phyloP scores from a whole-genome alignment of 1,140 invertebrate genomes.

The Dendroctonus valens region DNA sequence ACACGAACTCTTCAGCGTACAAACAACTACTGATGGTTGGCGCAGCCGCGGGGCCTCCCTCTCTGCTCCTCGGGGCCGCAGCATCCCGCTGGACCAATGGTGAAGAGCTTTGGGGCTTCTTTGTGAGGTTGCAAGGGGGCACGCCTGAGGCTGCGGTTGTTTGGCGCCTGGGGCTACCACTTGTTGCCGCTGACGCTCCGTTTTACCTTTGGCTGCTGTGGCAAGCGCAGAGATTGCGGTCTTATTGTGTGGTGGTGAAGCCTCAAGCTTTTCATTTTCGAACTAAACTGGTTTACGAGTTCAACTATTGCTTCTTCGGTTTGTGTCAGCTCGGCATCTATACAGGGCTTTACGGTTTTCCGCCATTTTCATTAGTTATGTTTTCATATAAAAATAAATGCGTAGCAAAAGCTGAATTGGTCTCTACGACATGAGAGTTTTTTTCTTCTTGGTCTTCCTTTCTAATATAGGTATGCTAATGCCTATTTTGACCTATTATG shows the following conservation, averaged over 20 bases:
- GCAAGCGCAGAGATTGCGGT: constrained; percentile 5
- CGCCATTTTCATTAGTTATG: too few relatives aligned
- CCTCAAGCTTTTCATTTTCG: constrained; percentile 25
- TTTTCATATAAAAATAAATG: too few relatives aligned
- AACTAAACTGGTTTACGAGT: constrained; percentile 33
- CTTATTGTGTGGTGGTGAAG: constrained; percentile 22
- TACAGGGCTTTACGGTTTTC: not conserved
- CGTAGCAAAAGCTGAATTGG: too few relatives aligned
- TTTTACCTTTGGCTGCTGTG: constrained; percentile 23
- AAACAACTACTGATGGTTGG: constrained; percentile 44
- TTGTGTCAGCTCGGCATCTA: constrained; percentile 11
- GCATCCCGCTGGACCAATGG: constrained; percentile 46
- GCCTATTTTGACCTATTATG: too few relatives aligned
- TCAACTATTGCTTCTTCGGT: constrained; percentile 25
- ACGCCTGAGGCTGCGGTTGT: constrained; percentile 33
- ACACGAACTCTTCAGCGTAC: constrained; percentile 40
- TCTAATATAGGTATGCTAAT: too few relatives aligned
- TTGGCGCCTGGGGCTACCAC: constrained; percentile 40
- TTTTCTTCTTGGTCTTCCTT: too few relatives aligned
- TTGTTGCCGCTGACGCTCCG: constrained; percentile 33
- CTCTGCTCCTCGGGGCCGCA: constrained; percentile 42
- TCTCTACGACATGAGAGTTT: too few relatives aligned
- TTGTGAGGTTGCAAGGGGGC: constrained; percentile 32
- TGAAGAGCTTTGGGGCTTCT: constrained; percentile 34
- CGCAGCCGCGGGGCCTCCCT: constrained; percentile 46